Base-by-base conservation (phyloP, 2,113 vertebrate genomes). In the Proterorhinus semilunaris region DNA sequence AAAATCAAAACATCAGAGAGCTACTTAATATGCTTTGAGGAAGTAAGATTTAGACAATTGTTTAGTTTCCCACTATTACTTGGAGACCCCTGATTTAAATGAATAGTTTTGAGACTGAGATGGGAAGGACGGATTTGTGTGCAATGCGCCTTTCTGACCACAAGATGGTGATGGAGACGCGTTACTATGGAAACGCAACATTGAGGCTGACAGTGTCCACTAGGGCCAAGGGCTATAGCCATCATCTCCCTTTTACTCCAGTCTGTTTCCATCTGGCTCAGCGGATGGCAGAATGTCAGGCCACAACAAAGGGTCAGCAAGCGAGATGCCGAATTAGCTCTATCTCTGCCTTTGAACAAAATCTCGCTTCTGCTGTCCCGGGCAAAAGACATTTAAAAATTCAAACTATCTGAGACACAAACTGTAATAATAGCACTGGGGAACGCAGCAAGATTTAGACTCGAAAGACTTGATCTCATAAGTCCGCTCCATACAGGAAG, bases 101-200 rank as follows among this genome's bases (percentile, higher is more conserved):
- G 66, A 51, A 8, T 42, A 62, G 71, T 69, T 10, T 15, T 1
- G 15, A 63, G 50, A 42, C 45, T 1, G 36, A 11, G 62, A 69
- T 11, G 44, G 27, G 17, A 57, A 65, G 17, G 13, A 7, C 6
- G 4, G 47, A 6, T 44, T 11, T 36, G 10, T 15, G 15, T 65
- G 83, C 65, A 80, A 59, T 17, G 47, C 49, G 16, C 68, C 47
- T 61, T 5, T 45, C 45, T 66, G 65, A 66, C 89, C 91, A 92
- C 86, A 87, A 82, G 92, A 78, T 78, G 89, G 89, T 76, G 83
- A 66, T 65, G 72, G 47, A 84, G 68, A 17, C 43, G 54, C 3
- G 86, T 90, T 86, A 74, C 90, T 80, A 87, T 84, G 76, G 87
- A 81, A 87, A 90, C 80, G 1, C 47, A 62, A 43, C 51, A 62